Conservation (phyloP, 2,797 vertebrate species). For the Hoplostethus mediterraneus region DNA sequence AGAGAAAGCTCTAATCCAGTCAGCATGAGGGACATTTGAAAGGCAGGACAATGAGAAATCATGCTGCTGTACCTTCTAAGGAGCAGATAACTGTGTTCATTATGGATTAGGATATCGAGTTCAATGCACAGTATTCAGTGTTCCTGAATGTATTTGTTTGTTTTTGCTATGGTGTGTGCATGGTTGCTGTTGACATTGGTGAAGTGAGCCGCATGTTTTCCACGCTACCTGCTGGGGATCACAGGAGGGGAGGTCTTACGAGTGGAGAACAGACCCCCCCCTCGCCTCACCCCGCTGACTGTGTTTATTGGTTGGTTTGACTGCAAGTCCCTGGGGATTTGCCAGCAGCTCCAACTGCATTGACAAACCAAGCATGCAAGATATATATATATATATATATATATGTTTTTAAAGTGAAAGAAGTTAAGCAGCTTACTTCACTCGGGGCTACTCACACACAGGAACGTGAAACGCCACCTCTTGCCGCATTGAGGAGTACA, state of each 20-base stretch:
- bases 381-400: constrained; percentile 10
- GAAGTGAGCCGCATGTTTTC: constrained; percentile 32
- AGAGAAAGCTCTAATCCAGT: constrained; percentile 26
- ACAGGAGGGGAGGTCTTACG: constrained; percentile 32
- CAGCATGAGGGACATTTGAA: constrained; percentile 5
- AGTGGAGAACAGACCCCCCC: constrained; percentile 42
- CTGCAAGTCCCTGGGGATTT: constrained; percentile 49
- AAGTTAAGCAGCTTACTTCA: constrained; percentile 48
- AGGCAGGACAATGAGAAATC: not conserved
- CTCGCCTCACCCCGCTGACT: not conserved
- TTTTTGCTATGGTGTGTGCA: not conserved
- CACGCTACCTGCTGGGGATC: constrained; percentile 34
- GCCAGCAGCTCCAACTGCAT: constrained; percentile 26
- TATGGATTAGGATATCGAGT: not conserved
- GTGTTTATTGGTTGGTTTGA: constrained; percentile 49
- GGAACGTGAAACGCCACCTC: constrained; percentile 47
- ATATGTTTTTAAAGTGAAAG: not conserved
- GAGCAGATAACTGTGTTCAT: too few species aligned
- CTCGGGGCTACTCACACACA: constrained; percentile 48
- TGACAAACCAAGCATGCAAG: constrained; percentile 39
- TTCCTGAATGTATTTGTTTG: not conserved
- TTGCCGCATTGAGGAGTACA: constrained; percentile 11
- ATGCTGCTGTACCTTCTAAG: too few species aligned
- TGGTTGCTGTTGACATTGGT: not conserved
- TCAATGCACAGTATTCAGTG: not conserved